phyloP scores from a whole-genome alignment of 2,113 vertebrate genomes.

The Collichthys lucidus region DNA sequence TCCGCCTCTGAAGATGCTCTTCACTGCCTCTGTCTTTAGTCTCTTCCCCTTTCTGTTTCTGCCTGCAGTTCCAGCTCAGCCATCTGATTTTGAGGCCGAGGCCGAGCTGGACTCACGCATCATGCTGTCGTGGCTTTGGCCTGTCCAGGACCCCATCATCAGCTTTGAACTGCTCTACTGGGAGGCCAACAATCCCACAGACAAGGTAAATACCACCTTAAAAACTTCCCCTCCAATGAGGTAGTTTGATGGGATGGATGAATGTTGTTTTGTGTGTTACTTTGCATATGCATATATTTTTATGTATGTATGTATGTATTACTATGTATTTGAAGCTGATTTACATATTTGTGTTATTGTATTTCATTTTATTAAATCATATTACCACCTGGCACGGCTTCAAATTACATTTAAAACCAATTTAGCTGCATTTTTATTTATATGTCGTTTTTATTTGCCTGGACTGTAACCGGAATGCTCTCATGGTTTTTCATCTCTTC shows the following conservation, averaged over 20 bases:
- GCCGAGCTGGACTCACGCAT: constrained; percentile 94
- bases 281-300: too few species aligned
- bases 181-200: constrained; percentile 86
- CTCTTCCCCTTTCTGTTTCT: constrained; percentile 8
- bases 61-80: constrained; percentile 91
- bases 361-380: background rate
- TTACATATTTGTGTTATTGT: background rate
- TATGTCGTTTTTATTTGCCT: background rate
- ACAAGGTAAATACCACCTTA: constrained; percentile 84
- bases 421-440: background rate
- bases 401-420: background rate
- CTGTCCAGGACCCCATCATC: constrained; percentile 90
- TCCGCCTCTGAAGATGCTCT: background rate
- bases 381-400: background rate
- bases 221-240: background rate
- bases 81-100: constrained; percentile 91
- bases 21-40: background rate
- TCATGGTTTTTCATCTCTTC: constrained; percentile 25
- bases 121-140: constrained; percentile 92
- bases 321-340: background rate
- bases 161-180: constrained; percentile 94
- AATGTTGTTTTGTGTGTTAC: too few species aligned
- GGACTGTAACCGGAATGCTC: background rate
- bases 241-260: background rate
- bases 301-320: too few species aligned